Evolutionary conservation across 2,888 invertebrate genomes (phyloP), one percentile per base, ranked within the genome.

Genomic region (Noctua janthe): DNA sequence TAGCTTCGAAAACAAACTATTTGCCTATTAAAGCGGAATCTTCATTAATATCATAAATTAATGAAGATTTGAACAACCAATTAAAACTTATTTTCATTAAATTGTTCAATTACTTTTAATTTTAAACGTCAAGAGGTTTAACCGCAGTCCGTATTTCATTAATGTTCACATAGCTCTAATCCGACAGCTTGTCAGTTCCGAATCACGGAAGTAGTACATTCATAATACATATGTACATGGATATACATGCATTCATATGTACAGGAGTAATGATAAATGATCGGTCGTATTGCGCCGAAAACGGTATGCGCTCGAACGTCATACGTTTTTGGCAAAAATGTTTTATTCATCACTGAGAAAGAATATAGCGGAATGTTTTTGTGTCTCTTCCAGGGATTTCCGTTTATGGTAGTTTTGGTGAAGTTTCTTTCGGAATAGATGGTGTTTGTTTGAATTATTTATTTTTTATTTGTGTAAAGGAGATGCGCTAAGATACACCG

Each of bases 331-430:
- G 96, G 95, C 93, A 94, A 94, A 49, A 91, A 96, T 96, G 94
- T 96, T 93, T 96, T 93, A 96, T 96, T 96, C 95, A 95, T 95
- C 87, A 86, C 88, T 90, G 89, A 92, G 91, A 94, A 94, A 94
- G 92, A 92, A 92, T 94, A 94, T 90, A 91, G 91, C 91, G 84
- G 88, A 87, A 87, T 90, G 90, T 85, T 89, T 86, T 90, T 90
- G 62, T 71, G 43, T 69, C 62, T 75, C 54, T 71, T 66, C 74
- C 81, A 70, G 71, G 81, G 74, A 29, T 64, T 78, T 43, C 59
- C 47, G 56, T 82, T 77, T 80, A 79, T 47, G 78, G 67, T 70
- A 74, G 71, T 59, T 83, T 76, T 59, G 17, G 43, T 23, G 67
- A 51, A 59, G 43, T 79, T 69, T 80, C 1, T 78, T 54, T 13